Evolutionary conservation across 2,888 invertebrate species (phyloP).

Genomic region (Ophion ellenae): DNA sequence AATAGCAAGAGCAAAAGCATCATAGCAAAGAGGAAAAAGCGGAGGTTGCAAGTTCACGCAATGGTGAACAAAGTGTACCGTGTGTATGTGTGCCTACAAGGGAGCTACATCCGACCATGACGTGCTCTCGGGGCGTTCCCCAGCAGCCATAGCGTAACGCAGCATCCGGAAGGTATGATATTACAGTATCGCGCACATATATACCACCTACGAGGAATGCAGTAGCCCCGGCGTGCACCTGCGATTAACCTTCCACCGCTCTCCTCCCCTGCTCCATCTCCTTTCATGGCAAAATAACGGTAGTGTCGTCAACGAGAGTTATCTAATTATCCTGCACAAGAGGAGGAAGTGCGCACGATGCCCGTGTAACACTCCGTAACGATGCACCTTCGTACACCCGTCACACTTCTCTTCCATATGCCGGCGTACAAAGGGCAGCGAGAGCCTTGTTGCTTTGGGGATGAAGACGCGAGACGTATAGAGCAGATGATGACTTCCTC

Average conservation of each 20-base stretch:
- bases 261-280: conserved; percentile 43
- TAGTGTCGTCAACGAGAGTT: conserved; percentile 64
- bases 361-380: conserved; percentile 30
- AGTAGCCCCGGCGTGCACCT: conserved; percentile 25
- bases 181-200: conserved; percentile 46
- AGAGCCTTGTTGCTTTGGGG: conserved; percentile 1
- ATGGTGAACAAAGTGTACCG: background rate
- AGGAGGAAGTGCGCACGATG: conserved; percentile 30
- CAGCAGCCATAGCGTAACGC: conserved; percentile 23
- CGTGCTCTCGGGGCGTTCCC: conserved; percentile 8
- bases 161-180: conserved; percentile 21
- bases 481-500: background rate
- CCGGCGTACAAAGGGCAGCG: background rate
- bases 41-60: background rate
- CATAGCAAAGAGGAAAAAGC: too few species aligned
- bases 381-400: conserved; percentile 31
- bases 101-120: conserved; percentile 26
- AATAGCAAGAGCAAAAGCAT: background rate
- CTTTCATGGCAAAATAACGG: conserved; percentile 62
- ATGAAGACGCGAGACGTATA: background rate
- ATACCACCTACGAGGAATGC: conserved; percentile 36
- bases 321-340: conserved; percentile 64
- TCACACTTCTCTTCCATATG: conserved; percentile 10
- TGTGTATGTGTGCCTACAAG: background rate
- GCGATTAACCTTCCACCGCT: conserved; percentile 55